Conservation (phyloP, 1,140 invertebrate species). For the Drosophila tsacasi region DNA sequence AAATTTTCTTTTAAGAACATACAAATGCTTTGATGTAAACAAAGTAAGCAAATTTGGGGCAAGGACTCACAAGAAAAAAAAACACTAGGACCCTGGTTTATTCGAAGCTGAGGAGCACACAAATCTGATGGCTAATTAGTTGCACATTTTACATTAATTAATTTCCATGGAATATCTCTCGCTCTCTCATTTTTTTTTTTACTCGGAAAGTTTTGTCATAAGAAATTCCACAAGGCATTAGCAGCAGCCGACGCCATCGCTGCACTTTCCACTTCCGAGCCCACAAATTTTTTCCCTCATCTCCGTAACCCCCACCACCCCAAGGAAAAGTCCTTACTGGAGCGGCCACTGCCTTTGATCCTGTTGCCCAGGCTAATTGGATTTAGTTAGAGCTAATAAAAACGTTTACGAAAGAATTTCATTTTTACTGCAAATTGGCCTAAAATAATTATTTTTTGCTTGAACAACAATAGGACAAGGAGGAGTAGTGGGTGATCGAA, state of each 20-base stretch:
- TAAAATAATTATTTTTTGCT: slow-evolving; percentile 72
- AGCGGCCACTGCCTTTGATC: slow-evolving; percentile 60
- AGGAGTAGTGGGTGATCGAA: slow-evolving; percentile 20
- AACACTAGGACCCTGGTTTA: neutral
- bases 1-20: no score
- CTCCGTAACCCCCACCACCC: neutral
- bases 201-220: slow-evolving; percentile 57
- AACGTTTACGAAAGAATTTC: slow-evolving; percentile 75
- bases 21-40: no score
- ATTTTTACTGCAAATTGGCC: slow-evolving; percentile 81
- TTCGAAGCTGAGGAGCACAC: neutral
- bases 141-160: slow-evolving; percentile 83
- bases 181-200: neutral
- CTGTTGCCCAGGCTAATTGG: slow-evolving; percentile 67
- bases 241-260: slow-evolving; percentile 55
- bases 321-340: neutral
- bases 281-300: neutral
- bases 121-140: slow-evolving; percentile 67
- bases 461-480: slow-evolving; percentile 31
- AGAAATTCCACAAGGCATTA: slow-evolving; percentile 64
- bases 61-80: neutral
- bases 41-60: neutral
- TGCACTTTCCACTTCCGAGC: slow-evolving; percentile 42
- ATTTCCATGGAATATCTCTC: slow-evolving; percentile 70
- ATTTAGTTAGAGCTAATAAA: slow-evolving; percentile 79